Evolutionary conservation across 2,797 vertebrate species (phyloP), one percentile per base, ranked within the genome.

Genomic region (Cyclopterus lumpus): DNA sequence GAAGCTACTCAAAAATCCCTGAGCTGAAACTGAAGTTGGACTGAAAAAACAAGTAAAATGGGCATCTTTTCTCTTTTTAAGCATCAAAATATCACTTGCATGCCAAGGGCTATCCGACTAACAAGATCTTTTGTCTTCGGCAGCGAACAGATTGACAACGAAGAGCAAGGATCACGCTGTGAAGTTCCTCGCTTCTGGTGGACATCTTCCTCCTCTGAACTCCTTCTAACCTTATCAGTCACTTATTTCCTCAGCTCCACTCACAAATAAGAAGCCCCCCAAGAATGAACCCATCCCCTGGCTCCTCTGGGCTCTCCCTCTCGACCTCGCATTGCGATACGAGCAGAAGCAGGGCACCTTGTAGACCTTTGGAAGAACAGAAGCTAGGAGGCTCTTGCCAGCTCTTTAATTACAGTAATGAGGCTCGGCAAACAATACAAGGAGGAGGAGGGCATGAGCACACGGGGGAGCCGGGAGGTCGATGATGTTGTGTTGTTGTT

Each of bases 371-470:
- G 10, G 30, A 67, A 81, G 58, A 74, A 76, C 28, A 75, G 62
- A 71, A 20, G 62, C 58, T 4, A 26, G 65, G 46, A 66, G 8
- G 20, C 77, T 77, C 71, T 68, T 34, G 55, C 22, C 11, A 75
- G 63, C 30, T 77, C 66, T 87, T 83, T 86, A 88, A 89, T 90
- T 83, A 83, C 73, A 84, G 86, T 66, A 67, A 86, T 83, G 73
- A 67, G 46, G 65, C 80, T 74, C 40, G n/a, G 75, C 42, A 79
- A 79, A 84, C 83, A 81, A 81, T 66, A 58, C 44, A 11, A 46
- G 61, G 62, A 80, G 67, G 48, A 71, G 22, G 62, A 74, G 65
- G 62, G 77, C 59, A 64, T 5, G 49, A 16, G 36, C 11, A 20
- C 0, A 2, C 24, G 15, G 44, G 44, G 49, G 34, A 61, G 77